Evolutionary conservation across 2,113 vertebrate genomes (phyloP).

Genomic region (Falco punctatus): DNA sequence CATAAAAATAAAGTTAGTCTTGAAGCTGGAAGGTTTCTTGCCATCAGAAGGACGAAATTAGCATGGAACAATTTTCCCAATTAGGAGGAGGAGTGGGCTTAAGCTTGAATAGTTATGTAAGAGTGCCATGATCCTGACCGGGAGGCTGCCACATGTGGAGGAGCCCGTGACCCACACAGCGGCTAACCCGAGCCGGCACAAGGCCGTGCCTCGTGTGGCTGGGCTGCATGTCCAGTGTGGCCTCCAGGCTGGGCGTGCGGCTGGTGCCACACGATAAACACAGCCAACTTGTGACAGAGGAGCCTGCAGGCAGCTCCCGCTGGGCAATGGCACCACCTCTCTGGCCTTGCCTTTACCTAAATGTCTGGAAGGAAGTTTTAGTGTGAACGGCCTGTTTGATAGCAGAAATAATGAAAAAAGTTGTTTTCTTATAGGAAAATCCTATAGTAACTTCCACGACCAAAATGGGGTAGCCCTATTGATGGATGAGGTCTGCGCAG

Average conservation of each 20-base stretch:
- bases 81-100: neutral
- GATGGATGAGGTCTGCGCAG: neutral
- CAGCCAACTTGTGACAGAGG: neutral
- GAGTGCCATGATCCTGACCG: neutral
- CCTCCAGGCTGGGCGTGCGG: neutral
- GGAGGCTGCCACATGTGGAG: neutral
- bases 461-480: neutral
- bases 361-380: neutral
- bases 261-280: neutral
- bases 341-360: neutral
- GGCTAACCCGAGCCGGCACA: accelerated
- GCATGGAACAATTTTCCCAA: neutral
- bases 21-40: neutral
- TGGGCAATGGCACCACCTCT: neutral
- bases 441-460: neutral
- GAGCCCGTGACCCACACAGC: neutral
- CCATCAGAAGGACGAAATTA: neutral
- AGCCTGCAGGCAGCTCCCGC: neutral
- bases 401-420: neutral
- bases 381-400: neutral
- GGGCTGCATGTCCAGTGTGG: accelerated
- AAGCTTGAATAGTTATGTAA: neutral
- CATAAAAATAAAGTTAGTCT: neutral
- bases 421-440: neutral
- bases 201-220: neutral